Conservation (phyloP, 53 echinoderm and acorn worm species). For the Antedon mediterranea region DNA sequence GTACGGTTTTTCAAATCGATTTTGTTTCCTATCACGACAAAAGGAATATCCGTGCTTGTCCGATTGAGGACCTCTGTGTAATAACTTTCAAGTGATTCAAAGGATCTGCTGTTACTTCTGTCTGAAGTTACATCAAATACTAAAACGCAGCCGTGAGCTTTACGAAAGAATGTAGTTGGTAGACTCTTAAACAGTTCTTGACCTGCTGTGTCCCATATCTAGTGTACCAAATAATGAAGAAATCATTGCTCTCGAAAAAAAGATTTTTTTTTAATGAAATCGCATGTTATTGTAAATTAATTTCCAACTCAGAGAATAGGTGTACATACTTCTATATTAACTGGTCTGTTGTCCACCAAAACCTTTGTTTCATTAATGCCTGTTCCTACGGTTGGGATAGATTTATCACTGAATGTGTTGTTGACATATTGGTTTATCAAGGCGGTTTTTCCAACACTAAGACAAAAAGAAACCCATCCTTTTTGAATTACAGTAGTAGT, state of each 20-base stretch:
- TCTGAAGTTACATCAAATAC: conserved; percentile 98
- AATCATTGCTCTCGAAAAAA: too few relatives aligned
- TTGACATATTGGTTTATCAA: conserved; percentile 99
- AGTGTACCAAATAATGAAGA: background rate
- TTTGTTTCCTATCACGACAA: conserved; percentile 98
- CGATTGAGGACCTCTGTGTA: conserved; percentile 88
- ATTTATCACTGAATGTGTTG: conserved; percentile 99
- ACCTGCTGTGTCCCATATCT: conserved; percentile 99
- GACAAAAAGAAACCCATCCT: background rate
- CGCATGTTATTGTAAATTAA: too few relatives aligned
- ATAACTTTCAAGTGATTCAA: conserved; percentile 98
- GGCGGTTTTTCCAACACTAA: conserved; percentile 87
- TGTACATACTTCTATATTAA: conserved; percentile 87
- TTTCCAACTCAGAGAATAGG: too few relatives aligned
- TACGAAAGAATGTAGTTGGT: conserved; percentile 93
- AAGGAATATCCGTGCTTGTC: conserved; percentile 91
- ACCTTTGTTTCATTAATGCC: conserved; percentile 99
- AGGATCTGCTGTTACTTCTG: conserved; percentile 89
- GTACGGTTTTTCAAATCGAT: conserved; percentile 96
- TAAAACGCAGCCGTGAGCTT: conserved; percentile 93
- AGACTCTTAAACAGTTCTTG: conserved; percentile 97
- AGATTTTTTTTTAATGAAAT: too few relatives aligned
- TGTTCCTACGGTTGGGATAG: conserved; percentile 96
- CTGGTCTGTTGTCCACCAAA: conserved; percentile 97
- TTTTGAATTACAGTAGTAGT: too few relatives aligned